Evolutionary conservation across 2,888 invertebrate genomes (phyloP), one percentile per base, ranked within the genome.

Genomic region (Drosophila sordidula): DNA sequence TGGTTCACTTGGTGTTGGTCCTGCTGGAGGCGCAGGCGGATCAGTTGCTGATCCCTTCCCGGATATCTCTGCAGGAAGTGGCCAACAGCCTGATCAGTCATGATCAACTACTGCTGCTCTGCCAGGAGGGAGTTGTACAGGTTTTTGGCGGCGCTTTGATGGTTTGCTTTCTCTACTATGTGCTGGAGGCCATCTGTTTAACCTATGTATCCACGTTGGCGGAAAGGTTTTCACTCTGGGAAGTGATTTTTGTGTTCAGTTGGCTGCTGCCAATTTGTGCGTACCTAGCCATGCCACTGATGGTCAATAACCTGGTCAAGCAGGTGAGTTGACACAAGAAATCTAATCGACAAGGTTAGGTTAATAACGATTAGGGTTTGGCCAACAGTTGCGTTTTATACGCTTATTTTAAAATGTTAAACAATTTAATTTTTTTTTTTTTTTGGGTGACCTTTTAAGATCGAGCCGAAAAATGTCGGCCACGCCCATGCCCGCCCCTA

Each of bases 1-100:
- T 77, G 6, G 44, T 74, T 2, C 36, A 77, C 25, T 41, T 51
- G 3, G 16, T 38, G 1, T 25, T 38, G 6, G 14, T 45, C 0
- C 6, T 77, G 5, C 5, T 77, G 12, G n/a, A 66, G 14, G 26
- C 22, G n/a, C 51, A 44, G n/a, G 8, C 58, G 5, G n/a, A 41
- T 34, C 42, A 34, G 9, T 14, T 50, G n/a, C 14, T 26, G 5
- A 39, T 16, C 16, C 9, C 14, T 16, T 4, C 39, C 4, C 16
- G 16, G 4, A 39, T 4, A 16, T 39, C 39, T 9, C 16, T 39
- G 8, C 9, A 25, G n/a, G 6, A 45, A 1, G 6, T 55, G 4
- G 45, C 44, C 3, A 46, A n/a, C 9, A 36, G n/a, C 16, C 16
- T 55, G 6, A 11, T 2, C 6, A 22, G 11, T 4, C 22, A 41